Percentiles rank a stretch among this genome's conserved stretches.
phyloP scores from a whole-genome alignment of 2,113 vertebrate species.

The Cottus gobio region DNA sequence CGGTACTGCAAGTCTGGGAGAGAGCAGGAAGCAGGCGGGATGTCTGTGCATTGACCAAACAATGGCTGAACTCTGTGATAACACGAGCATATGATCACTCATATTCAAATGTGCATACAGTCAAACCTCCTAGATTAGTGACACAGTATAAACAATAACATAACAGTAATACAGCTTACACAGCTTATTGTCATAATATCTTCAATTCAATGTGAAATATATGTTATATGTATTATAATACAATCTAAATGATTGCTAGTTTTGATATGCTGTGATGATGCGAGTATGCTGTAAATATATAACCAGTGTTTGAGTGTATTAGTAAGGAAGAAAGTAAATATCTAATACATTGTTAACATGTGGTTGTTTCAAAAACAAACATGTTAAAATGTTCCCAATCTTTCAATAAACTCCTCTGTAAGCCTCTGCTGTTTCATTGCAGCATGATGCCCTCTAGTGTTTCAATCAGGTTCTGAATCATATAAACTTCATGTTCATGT shows the following conservation, averaged over 20 bases:
- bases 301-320: conserved; percentile 36
- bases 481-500: background rate
- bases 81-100: conserved; percentile 5
- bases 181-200: conserved; percentile 18
- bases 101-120: conserved; percentile 31
- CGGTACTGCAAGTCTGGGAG: conserved; percentile 4
- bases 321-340: conserved; percentile 9
- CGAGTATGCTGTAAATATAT: conserved; percentile 33
- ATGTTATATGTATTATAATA: conserved; percentile 8
- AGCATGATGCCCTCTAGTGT: conserved; percentile 58
- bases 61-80: conserved; percentile 12
- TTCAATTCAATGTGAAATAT: conserved; percentile 34
- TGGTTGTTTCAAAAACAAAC: conserved; percentile 5
- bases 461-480: background rate
- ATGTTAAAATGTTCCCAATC: background rate
- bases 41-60: conserved; percentile 4
- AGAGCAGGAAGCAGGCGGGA: background rate
- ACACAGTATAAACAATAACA: conserved; percentile 6
- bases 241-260: conserved; percentile 29
- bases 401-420: conserved; percentile 53
- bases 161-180: conserved; percentile 22
- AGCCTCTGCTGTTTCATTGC: conserved; percentile 28
- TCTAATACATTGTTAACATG: conserved; percentile 17
- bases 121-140: conserved; percentile 24
- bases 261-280: conserved; percentile 20